Conservation (phyloP, 2,888 invertebrate genomes). For the Pyrochroa serraticornis region DNA sequence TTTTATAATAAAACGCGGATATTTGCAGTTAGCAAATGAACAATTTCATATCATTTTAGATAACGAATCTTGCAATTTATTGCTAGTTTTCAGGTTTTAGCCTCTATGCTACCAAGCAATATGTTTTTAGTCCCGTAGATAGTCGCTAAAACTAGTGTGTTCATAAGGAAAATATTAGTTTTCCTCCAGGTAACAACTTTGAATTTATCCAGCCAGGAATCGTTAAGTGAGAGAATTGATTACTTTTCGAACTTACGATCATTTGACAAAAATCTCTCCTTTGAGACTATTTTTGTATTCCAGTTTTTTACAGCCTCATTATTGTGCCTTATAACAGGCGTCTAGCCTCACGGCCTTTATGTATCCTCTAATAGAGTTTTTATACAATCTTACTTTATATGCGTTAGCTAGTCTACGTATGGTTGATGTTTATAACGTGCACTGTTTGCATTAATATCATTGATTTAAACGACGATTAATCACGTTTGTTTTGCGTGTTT, state of each 20-base stretch:
- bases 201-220: background rate
- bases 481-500: constrained; percentile 3
- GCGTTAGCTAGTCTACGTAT: too few relatives aligned
- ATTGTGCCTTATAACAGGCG: constrained; percentile 18
- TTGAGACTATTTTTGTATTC: constrained; percentile 18
- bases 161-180: constrained; percentile 6
- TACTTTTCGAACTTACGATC: constrained; percentile 4
- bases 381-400: too few relatives aligned
- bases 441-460: too few relatives aligned
- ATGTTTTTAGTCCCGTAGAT: constrained; percentile 14
- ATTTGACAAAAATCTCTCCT: background rate
- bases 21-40: constrained; percentile 36
- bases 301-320: constrained; percentile 11
- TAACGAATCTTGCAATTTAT: constrained; percentile 10
- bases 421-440: too few relatives aligned
- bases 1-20: constrained; percentile 40
- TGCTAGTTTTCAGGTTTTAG: constrained; percentile 1
- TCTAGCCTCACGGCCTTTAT: constrained; percentile 5
- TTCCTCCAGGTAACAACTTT: background rate
- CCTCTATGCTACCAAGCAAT: constrained; percentile 6
- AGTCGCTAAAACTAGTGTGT: constrained; percentile 12
- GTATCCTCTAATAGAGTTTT: constrained; percentile 18
- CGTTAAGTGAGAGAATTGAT: constrained; percentile 1
- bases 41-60: constrained; percentile 34
- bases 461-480: background rate